These are phyloP conservation scores for Eudasyphora cyanicolor DNA, from an alignment of 2,888 invertebrate species.

Conservation along the genomic window DNA sequence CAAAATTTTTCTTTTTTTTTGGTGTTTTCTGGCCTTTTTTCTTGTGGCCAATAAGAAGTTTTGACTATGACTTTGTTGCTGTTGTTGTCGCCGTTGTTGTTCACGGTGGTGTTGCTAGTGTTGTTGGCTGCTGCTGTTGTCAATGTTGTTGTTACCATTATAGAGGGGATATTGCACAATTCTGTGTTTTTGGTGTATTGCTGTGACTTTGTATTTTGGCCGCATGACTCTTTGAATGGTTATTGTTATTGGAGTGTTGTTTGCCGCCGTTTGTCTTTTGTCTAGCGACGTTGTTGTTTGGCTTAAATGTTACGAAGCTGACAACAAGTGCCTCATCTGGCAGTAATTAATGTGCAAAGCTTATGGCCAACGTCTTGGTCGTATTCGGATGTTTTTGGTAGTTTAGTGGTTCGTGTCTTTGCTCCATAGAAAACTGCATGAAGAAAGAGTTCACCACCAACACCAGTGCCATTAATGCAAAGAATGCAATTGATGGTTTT, in stretches of 20 bases:
- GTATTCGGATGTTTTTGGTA: not conserved
- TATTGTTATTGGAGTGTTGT: conserved; percentile 46
- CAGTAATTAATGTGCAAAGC: conserved; percentile 63
- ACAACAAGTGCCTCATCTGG: conserved; percentile 65
- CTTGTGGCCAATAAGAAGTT: conserved; percentile 47
- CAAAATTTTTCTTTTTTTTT: conserved; percentile 13
- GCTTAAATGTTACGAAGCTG: conserved; percentile 55
- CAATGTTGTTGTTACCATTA: conserved; percentile 43
- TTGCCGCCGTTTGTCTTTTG: not conserved
- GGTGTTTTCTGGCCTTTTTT: conserved; percentile 34
- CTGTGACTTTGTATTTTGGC: conserved; percentile 61
- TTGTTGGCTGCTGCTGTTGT: conserved; percentile 5
- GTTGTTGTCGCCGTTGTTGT: conserved; percentile 29
- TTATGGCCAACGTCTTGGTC: conserved; percentile 43
- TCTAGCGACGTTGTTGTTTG: conserved; percentile 16
- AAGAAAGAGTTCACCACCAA: conserved; percentile 13
- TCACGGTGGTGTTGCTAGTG: not conserved
- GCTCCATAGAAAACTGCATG: not conserved
- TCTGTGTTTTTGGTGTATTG: conserved; percentile 58
- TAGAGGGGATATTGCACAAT: conserved; percentile 66
- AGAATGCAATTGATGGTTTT: conserved; percentile 46
- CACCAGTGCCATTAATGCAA: not conserved
- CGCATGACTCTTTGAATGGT: conserved; percentile 46
- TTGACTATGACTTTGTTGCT: conserved; percentile 17
- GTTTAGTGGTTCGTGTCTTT: not conserved